phyloP scores from a whole-genome alignment of 2,888 invertebrate genomes.

The Brenthis ino region DNA sequence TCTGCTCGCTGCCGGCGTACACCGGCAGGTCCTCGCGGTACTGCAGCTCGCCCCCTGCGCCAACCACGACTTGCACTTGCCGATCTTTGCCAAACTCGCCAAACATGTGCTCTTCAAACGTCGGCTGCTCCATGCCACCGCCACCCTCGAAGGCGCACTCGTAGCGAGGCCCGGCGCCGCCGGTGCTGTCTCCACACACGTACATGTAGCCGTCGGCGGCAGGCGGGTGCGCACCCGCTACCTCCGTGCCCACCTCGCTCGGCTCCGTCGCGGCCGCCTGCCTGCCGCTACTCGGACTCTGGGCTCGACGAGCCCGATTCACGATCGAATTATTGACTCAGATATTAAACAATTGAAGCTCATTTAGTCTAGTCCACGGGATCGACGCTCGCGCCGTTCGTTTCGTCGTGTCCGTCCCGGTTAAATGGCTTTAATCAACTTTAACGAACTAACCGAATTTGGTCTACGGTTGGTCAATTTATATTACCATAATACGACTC shows the following conservation, averaged over 20 bases:
- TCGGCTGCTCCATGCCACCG: slow-evolving; percentile 84
- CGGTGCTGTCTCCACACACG: slow-evolving; percentile 69
- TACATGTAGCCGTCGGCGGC: slow-evolving; percentile 76
- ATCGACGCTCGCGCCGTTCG: slow-evolving; percentile 78
- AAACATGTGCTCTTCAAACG: slow-evolving; percentile 91
- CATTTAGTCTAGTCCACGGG: slow-evolving; percentile 72
- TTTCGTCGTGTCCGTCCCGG: slow-evolving; percentile 76
- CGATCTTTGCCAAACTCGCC: slow-evolving; percentile 86
- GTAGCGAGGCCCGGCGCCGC: slow-evolving; percentile 64
- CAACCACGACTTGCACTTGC: slow-evolving; percentile 75
- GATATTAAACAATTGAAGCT: slow-evolving; percentile 79
- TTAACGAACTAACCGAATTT: slow-evolving; percentile 83
- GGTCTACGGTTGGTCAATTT: slow-evolving; percentile 82
- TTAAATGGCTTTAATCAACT: slow-evolving; percentile 83
- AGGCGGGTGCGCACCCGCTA: slow-evolving; percentile 76
- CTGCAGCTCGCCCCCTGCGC: slow-evolving; percentile 77
- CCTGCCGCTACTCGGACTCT: slow-evolving; percentile 52
- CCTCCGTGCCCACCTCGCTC: slow-evolving; percentile 74
- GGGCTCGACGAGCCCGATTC: slow-evolving; percentile 51
- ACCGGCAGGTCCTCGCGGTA: slow-evolving; percentile 75
- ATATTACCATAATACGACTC: slow-evolving; percentile 79
- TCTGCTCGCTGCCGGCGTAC: slow-evolving; percentile 57
- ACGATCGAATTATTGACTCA: slow-evolving; percentile 57
- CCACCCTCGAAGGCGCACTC: slow-evolving; percentile 71
- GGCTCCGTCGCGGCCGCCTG: slow-evolving; percentile 71